Conservation (phyloP, 2,113 vertebrate genomes). For the Oophaga pumilio region DNA sequence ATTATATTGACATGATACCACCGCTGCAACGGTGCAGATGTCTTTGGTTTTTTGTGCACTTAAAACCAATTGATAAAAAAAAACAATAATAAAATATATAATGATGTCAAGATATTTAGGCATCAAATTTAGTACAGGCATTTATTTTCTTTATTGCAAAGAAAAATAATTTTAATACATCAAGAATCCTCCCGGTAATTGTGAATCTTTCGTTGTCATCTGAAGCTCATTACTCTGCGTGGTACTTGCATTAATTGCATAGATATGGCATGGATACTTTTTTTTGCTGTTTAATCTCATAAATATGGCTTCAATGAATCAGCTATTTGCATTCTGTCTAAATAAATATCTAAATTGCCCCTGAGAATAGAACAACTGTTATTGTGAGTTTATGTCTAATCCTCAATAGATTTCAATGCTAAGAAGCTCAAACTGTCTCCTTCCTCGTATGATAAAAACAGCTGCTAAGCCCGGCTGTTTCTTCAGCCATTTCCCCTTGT, state of each 20-base stretch:
- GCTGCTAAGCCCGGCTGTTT: conserved; percentile 53
- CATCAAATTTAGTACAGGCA: not conserved
- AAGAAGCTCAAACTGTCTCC: conserved; percentile 50
- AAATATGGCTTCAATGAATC: conserved; percentile 50
- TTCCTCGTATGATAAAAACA: conserved; percentile 47
- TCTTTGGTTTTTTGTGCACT: no score
- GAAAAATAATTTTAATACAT: not conserved
- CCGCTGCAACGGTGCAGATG: no score
- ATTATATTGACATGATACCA: no score
- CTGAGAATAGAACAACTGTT: conserved; percentile 57
- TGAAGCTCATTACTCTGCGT: conserved; percentile 30
- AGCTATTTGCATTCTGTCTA: conserved; percentile 54
- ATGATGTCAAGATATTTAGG: no score
- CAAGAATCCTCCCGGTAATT: not conserved
- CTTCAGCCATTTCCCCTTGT: conserved; percentile 47
- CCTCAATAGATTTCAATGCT: conserved; percentile 55
- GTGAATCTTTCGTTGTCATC: not conserved
- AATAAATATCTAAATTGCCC: conserved; percentile 58
- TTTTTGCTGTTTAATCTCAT: conserved; percentile 50
- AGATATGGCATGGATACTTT: conserved; percentile 28
- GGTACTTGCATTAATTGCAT: conserved; percentile 36
- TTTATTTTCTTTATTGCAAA: not conserved
- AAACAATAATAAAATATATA: no score
- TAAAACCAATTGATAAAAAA: no score
- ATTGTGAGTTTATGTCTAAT: conserved; percentile 51